A percentile compares a stretch with the other conserved stretches of the same genome.
Conservation (phyloP, 53 echinoderm and acorn worm genomes). For the Holothuria scabra region DNA sequence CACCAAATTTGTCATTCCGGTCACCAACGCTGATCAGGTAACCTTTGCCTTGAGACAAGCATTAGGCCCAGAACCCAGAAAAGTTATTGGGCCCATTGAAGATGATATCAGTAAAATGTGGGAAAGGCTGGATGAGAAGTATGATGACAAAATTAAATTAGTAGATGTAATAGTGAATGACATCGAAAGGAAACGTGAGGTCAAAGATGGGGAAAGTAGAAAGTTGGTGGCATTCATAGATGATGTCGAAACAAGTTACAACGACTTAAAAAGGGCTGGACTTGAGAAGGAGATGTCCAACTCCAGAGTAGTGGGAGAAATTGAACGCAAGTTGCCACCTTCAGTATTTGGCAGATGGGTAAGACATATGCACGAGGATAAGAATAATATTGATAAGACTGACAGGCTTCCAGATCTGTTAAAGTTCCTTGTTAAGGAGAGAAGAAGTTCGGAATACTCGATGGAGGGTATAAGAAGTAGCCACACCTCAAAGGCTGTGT, state of each 20-base stretch:
- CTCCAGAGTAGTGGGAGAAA: constrained; percentile 55
- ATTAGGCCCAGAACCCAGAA: constrained; percentile 4
- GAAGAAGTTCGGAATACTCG: constrained; percentile 44
- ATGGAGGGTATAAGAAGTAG: constrained; percentile 46
- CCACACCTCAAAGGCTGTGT: constrained; percentile 35
- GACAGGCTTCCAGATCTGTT: constrained; percentile 24
- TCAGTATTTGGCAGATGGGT: constrained; percentile 16
- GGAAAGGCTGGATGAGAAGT: constrained; percentile 49
- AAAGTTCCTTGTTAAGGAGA: constrained; percentile 32
- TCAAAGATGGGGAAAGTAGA: constrained; percentile 51
- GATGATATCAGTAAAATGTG: constrained; percentile 12
- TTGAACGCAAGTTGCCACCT: constrained; percentile 52
- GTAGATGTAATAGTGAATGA: constrained; percentile 38
- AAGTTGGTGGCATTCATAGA: constrained; percentile 36
- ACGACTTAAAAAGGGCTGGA: constrained; percentile 39
- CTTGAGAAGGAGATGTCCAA: constrained; percentile 57
- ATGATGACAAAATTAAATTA: constrained; percentile 43
- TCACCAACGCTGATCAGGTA: constrained; percentile 19
- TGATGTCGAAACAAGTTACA: constrained; percentile 25
- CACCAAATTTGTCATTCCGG: constrained; percentile 4
- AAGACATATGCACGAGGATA: constrained; percentile 40
- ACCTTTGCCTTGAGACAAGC: constrained; percentile 24
- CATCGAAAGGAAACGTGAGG: constrained; percentile 27
- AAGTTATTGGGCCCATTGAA: constrained; percentile 14
- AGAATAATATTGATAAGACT: constrained; percentile 13